phyloP scores from a whole-genome alignment of 2,113 vertebrate species.

The Chloropsis cyanopogon region DNA sequence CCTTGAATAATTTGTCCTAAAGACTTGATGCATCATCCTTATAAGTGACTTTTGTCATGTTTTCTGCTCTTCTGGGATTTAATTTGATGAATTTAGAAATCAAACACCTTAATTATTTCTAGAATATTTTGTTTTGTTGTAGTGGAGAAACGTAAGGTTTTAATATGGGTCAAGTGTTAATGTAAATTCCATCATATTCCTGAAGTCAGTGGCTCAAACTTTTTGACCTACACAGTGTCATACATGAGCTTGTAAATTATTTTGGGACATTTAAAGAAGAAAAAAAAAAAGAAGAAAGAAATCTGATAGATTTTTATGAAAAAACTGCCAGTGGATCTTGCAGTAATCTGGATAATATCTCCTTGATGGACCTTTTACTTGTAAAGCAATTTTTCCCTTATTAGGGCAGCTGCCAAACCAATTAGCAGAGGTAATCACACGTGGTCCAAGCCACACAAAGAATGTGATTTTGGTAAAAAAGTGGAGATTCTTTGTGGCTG shows the following conservation, averaged over 20 bases:
- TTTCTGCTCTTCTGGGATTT: not conserved
- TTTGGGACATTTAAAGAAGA: not conserved
- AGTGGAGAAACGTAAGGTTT: not conserved
- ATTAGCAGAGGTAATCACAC: not conserved
- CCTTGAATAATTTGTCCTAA: conserved; percentile 29
- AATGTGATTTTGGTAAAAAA: not conserved
- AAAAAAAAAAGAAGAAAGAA: not conserved
- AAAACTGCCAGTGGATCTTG: not conserved
- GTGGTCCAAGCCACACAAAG: not conserved
- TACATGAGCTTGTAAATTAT: not conserved
- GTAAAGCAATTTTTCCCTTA: not conserved
- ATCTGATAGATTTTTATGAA: not conserved
- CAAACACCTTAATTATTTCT: not conserved
- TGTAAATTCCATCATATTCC: not conserved
- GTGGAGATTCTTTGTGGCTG: not conserved
- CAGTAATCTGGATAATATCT: not conserved
- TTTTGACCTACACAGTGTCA: not conserved
- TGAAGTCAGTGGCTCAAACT: not conserved
- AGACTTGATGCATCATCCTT: not conserved
- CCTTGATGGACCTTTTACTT: not conserved
- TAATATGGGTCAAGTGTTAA: not conserved
- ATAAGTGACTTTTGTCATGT: not conserved
- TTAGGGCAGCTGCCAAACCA: not conserved
- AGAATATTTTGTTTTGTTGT: not conserved
- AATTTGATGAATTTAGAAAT: conserved; percentile 8